Conservation (phyloP, 2,113 vertebrate species). For the Ciconia boyciana region DNA sequence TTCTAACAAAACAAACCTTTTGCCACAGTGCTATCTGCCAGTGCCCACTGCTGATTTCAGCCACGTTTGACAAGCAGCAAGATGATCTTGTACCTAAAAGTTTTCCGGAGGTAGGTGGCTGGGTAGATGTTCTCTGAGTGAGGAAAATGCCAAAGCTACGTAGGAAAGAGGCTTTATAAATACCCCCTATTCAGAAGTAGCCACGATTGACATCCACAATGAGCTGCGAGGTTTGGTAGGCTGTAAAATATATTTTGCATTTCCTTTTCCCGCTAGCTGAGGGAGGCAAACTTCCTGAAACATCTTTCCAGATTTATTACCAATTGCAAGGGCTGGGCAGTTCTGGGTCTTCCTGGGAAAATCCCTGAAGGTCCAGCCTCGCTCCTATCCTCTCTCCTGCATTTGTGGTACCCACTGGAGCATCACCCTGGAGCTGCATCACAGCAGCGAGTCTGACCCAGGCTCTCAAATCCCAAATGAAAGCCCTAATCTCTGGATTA, state of each 20-base stretch:
- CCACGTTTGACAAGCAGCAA: neutral
- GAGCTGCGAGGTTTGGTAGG: neutral
- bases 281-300: neutral
- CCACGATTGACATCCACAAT: neutral
- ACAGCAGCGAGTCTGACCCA: neutral
- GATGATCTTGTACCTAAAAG: neutral
- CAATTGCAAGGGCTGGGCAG: neutral
- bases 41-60: neutral
- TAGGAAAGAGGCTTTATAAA: neutral
- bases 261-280: neutral
- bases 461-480: neutral
- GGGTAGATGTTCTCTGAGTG: neutral
- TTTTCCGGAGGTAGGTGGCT: neutral
- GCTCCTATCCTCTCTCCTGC: neutral
- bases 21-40: rapidly evolving
- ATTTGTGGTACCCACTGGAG: neutral
- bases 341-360: neutral
- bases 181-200: neutral
- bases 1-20: neutral
- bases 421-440: neutral
- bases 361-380: neutral
- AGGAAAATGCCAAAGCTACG: neutral
- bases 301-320: neutral
- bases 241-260: neutral
- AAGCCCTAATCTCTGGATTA: neutral